These are phyloP conservation scores for Dryoscopus gambensis DNA, from an alignment of 2,113 vertebrate species.

Conservation along the genomic window DNA sequence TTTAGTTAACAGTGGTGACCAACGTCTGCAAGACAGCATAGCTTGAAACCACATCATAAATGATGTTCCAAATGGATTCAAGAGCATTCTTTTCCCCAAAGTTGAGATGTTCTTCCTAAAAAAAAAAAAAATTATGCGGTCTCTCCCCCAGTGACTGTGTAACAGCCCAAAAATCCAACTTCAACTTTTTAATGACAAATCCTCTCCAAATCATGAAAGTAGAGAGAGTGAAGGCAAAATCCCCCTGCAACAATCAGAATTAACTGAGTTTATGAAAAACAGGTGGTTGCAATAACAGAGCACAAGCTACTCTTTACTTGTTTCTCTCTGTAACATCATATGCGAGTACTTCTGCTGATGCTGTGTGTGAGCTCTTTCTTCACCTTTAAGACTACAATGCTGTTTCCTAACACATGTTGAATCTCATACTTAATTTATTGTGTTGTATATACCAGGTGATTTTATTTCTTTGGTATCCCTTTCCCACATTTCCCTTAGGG, in stretches of 20 bases:
- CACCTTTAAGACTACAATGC: neutral
- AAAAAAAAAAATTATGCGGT: neutral
- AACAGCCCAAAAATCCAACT: neutral
- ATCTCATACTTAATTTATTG: neutral
- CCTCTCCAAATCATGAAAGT: neutral
- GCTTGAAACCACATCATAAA: neutral
- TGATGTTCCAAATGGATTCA: neutral
- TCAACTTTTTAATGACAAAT: neutral
- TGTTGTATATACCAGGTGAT: neutral
- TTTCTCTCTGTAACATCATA: neutral
- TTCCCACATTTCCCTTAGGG: neutral
- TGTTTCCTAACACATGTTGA: rapidly evolving
- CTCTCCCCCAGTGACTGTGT: neutral
- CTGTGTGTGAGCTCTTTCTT: neutral
- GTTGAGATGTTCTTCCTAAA: neutral
- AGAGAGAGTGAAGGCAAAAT: neutral
- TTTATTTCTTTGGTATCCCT: neutral
- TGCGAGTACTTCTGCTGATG: neutral
- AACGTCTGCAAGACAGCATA: neutral
- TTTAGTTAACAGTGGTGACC: neutral
- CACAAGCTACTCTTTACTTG: neutral
- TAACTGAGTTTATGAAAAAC: neutral
- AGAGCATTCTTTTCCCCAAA: neutral
- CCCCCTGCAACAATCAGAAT: neutral
- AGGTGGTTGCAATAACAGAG: neutral